phyloP scores from a whole-genome alignment of 1,140 invertebrate genomes.

The Drosophila setifemur region DNA sequence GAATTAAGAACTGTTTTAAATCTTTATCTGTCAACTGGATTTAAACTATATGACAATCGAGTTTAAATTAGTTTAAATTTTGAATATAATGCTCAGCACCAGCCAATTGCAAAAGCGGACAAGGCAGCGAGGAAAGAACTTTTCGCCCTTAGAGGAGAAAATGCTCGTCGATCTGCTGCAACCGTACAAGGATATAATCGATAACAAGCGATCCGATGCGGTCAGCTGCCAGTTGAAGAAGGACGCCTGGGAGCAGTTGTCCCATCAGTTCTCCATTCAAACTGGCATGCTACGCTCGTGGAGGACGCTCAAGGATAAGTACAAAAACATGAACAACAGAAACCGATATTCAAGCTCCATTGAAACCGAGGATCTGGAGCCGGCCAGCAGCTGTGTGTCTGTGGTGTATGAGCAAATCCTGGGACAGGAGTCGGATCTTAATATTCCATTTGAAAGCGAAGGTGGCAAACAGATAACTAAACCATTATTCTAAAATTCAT shows the following conservation, averaged over 20 bases:
- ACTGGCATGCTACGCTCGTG: conserved; percentile 5
- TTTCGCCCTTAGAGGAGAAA: neutral
- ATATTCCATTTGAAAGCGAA: neutral
- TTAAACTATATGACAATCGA: conserved; percentile 14
- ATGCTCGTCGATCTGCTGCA: neutral
- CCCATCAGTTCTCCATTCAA: neutral
- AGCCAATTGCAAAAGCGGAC: neutral
- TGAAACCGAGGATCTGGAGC: neutral
- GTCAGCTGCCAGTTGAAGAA: conserved; percentile 3
- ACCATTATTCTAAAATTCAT: no score
- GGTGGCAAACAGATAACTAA: neutral
- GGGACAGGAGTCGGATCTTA: neutral
- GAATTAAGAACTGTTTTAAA: neutral
- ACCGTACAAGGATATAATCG: conserved; percentile 1
- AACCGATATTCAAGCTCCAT: neutral
- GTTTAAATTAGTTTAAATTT: conserved; percentile 7
- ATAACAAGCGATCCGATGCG: conserved; percentile 19
- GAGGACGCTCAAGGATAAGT: conserved; percentile 19
- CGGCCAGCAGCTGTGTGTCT: neutral
- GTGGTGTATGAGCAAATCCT: neutral
- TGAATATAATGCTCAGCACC: neutral
- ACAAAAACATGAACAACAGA: conserved; percentile 18
- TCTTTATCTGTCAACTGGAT: conserved; percentile 1
- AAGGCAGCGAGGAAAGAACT: conserved; percentile 20
- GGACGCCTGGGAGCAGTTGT: conserved; percentile 16